These are phyloP conservation scores for Malthinus seriepunctatus DNA, from an alignment of 2,888 invertebrate species.

Conservation along the genomic window DNA sequence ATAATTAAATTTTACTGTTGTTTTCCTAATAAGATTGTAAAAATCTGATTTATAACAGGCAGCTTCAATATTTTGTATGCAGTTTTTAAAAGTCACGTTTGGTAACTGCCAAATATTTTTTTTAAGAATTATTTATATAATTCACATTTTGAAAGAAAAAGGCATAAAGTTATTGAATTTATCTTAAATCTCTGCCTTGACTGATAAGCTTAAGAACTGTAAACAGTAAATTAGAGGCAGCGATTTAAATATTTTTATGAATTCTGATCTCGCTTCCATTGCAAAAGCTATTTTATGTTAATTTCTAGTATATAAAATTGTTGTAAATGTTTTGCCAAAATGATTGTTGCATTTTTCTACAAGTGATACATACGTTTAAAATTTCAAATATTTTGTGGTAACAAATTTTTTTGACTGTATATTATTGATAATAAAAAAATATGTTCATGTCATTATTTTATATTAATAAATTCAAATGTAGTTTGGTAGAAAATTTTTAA, in stretches of 20 bases:
- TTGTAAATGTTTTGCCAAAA: slow-evolving; percentile 26
- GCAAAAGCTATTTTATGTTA: slow-evolving; percentile 17
- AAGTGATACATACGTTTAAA: slow-evolving; percentile 6
- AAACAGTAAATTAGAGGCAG: slow-evolving; percentile 16
- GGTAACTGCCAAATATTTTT: slow-evolving; percentile 18
- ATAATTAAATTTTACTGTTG: not conserved
- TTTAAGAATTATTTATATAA: slow-evolving; percentile 9
- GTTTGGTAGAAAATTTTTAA: not conserved
- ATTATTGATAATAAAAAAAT: slow-evolving; percentile 6
- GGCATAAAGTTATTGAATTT: slow-evolving; percentile 13
- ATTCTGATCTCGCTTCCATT: slow-evolving; percentile 28
- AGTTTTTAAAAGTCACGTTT: slow-evolving; percentile 11
- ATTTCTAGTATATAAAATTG: slow-evolving; percentile 15
- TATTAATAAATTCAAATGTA: slow-evolving; percentile 1
- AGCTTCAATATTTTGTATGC: slow-evolving; percentile 15
- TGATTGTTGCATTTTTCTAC: slow-evolving; percentile 8
- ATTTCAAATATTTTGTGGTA: slow-evolving; percentile 5
- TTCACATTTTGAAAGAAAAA: not conserved
- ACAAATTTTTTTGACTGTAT: slow-evolving; percentile 1
- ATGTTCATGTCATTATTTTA: slow-evolving; percentile 3
- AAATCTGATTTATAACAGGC: slow-evolving; percentile 10
- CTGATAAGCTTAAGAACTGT: slow-evolving; percentile 24
- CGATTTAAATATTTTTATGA: slow-evolving; percentile 14
- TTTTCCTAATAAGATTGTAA: not conserved
- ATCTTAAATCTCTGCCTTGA: slow-evolving; percentile 20